These are phyloP conservation scores for Gobio occitaniae DNA, from an alignment of 2,797 vertebrate genomes.

Conservation along the genomic window DNA sequence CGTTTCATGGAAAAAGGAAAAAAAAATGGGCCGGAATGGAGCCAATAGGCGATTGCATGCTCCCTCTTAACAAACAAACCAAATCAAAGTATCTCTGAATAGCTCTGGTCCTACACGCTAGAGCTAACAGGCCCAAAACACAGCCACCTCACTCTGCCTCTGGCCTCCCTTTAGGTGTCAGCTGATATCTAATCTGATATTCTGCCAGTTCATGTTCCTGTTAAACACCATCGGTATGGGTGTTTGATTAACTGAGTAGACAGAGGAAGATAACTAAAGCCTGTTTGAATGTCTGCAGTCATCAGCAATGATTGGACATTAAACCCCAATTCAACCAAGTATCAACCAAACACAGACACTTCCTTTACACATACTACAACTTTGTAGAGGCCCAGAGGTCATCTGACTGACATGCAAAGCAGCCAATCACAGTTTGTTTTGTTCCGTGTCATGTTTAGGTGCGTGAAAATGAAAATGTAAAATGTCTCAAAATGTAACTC, in stretches of 20 bases:
- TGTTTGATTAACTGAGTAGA: conserved; percentile 3
- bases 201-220: conserved; percentile 12
- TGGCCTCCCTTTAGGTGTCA: conserved; percentile 24
- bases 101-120: not conserved
- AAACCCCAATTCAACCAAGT: not conserved
- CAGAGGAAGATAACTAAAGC: not conserved
- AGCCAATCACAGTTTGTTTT: no score
- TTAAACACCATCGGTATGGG: conserved; percentile 16
- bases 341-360: not conserved
- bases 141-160: not conserved
- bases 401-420: no score
- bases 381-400: not conserved
- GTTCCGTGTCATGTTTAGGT: no score
- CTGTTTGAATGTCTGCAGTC: not conserved
- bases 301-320: not conserved
- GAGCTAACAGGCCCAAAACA: not conserved
- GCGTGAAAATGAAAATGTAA: no score
- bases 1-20: not conserved
- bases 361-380: not conserved
- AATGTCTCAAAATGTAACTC: no score
- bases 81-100: conserved; percentile 12
- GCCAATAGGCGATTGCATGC: no score
- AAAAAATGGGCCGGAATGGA: not conserved
- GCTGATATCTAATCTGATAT: conserved; percentile 28
- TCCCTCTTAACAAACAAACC: conserved; percentile 1